Conservation (phyloP, 2,888 invertebrate genomes). For the Seladonia tumulorum region DNA sequence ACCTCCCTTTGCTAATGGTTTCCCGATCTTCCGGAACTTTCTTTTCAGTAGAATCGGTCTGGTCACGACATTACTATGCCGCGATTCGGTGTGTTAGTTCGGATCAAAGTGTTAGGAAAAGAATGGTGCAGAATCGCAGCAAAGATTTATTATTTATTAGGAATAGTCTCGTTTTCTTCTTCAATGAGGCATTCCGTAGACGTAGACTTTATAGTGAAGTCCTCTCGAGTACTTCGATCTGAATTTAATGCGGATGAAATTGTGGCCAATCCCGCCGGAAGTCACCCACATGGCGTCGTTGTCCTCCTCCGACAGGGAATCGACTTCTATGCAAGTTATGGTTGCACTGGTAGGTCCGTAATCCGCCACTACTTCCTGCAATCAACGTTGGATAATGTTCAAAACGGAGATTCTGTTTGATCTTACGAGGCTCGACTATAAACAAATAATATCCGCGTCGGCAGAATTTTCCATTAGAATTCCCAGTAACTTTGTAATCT, state of each 20-base stretch:
- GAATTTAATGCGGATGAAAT: slow-evolving; percentile 71
- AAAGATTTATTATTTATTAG: background rate
- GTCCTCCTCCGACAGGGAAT: slow-evolving; percentile 65
- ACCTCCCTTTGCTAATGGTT: slow-evolving; percentile 60
- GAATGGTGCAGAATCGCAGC: background rate
- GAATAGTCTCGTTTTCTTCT: background rate
- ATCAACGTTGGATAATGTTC: background rate
- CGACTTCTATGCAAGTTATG: slow-evolving; percentile 72
- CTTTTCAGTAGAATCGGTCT: slow-evolving; percentile 49
- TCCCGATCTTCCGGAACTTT: slow-evolving; percentile 59
- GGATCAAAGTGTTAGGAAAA: background rate
- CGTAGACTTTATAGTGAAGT: slow-evolving; percentile 69
- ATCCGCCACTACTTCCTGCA: slow-evolving; percentile 71
- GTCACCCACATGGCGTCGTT: slow-evolving; percentile 70
- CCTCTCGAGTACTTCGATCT: slow-evolving; percentile 68
- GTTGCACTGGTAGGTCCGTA: slow-evolving; percentile 69
- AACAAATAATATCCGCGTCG: background rate
- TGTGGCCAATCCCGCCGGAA: slow-evolving; percentile 70
- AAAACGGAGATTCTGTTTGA: background rate
- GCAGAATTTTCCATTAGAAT: background rate
- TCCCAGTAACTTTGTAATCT: background rate
- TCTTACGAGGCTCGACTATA: too few relatives aligned
- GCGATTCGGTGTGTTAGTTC: background rate
- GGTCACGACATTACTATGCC: slow-evolving; percentile 62
- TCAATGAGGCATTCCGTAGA: slow-evolving; percentile 65